Base-by-base conservation (phyloP, 2,113 vertebrate genomes). In the Callospermophilus lateralis region DNA sequence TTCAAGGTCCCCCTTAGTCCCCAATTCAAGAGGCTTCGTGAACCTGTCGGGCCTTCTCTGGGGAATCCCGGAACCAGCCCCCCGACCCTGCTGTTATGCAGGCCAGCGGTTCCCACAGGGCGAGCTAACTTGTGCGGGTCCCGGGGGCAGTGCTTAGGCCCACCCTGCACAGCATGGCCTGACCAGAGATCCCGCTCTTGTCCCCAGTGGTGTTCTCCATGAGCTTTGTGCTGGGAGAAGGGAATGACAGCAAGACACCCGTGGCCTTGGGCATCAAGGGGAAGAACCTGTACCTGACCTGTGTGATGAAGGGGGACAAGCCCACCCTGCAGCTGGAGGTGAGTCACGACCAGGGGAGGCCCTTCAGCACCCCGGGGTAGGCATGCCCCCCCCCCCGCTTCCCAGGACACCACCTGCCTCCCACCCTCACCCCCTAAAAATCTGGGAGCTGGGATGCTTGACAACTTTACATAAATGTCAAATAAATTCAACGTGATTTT, bases 251-350 rank as follows among this genome's bases (percentile, higher is more conserved):
- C 80, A 98, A 98, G 92, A 95, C 81, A 6, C 96, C 97, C 3
- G 97, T 98, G 63, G 92, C 92, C 63, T 67, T 98, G 72, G 93
- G 97, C 39, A 79, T 98, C 90, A 98, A 48, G 81, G 92, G 88
- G 39, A 97, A 97, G 67, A 97, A 95, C 45, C 72, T 98, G 22
- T 98, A 98, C 90, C 84, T 98, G 34, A 97, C 98, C 55, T 98
- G 98, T 48, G 90, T 92, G 73, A 83, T 80, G 93, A 96, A 88
- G 63, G 90, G 88, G 0, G 42, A 68, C 2, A 97, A 65, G 16
- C 98, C 98, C 58, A 96, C 63, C 17, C 92, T 98, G 58, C 97
- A 97, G 61, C 97, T 98, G 77, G 97, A 98, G 98, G 98, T 98
- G 65, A 98, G 97, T 67, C 6, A 22, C 2, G 4, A 8, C 20